Conservation (phyloP, 2,113 vertebrate genomes). For the Chlamydotis undulata region DNA sequence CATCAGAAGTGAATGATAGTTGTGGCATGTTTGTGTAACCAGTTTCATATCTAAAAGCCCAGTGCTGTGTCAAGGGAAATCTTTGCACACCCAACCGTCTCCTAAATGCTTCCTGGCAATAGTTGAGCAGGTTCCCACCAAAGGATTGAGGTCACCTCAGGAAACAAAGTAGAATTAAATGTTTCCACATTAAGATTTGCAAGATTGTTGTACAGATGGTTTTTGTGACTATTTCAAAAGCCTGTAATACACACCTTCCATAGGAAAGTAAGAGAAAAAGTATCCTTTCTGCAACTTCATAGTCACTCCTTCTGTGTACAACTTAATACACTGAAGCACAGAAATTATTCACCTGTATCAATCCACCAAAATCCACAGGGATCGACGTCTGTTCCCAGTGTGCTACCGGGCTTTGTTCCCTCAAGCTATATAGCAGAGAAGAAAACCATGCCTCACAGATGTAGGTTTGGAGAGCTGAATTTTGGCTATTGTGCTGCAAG, state of each 20-base stretch:
- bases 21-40: neutral
- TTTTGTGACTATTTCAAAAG: neutral
- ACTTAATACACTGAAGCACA: neutral
- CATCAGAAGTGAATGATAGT: neutral
- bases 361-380: neutral
- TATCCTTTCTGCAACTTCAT: neutral
- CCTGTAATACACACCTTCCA: neutral
- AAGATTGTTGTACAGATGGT: neutral
- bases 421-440: neutral
- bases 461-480: neutral
- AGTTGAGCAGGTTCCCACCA: neutral
- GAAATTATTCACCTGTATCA: neutral
- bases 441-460: neutral
- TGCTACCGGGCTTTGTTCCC: neutral
- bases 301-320: neutral
- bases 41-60: neutral
- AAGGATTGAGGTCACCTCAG: neutral
- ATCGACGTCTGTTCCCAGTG: neutral
- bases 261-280: neutral
- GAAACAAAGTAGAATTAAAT: conserved; percentile 26
- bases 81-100: neutral
- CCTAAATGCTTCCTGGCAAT: neutral
- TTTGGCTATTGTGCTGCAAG: neutral
- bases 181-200: conserved; percentile 15
- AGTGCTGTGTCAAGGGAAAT: neutral